phyloP scores from a whole-genome alignment of 2,888 invertebrate species.

The Diarsia rubi region DNA sequence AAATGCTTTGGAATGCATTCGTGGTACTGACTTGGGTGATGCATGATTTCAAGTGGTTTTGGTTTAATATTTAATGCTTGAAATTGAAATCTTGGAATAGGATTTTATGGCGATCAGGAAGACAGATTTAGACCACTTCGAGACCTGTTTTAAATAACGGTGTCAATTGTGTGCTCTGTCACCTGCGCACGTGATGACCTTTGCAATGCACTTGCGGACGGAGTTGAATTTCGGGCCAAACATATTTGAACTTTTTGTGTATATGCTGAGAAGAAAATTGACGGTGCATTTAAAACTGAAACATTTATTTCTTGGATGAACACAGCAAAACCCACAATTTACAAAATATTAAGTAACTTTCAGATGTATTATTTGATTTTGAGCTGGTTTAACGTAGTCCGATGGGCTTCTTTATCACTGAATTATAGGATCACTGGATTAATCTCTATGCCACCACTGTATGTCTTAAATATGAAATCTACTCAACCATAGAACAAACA shows the following conservation, averaged over 20 bases:
- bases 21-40: conserved; percentile 20
- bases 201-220: not conserved
- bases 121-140: not conserved
- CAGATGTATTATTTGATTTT: not conserved
- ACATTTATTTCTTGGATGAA: not conserved
- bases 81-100: not conserved
- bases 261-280: not conserved
- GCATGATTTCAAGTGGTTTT: conserved; percentile 42
- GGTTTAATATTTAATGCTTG: not conserved
- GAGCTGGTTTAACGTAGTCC: not conserved
- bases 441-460: no score
- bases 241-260: not conserved
- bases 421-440: no score
- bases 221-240: not conserved
- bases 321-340: not conserved
- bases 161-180: not conserved
- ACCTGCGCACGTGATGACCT: not conserved
- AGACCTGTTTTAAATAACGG: not conserved
- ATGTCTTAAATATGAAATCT: not conserved
- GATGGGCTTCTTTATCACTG: not conserved
- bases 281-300: not conserved
- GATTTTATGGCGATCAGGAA: not conserved
- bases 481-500: not conserved
- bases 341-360: not conserved
- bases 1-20: conserved; percentile 29